These are phyloP conservation scores for Cyprinella venusta DNA, from an alignment of 2,797 vertebrate genomes.

Conservation along the genomic window DNA sequence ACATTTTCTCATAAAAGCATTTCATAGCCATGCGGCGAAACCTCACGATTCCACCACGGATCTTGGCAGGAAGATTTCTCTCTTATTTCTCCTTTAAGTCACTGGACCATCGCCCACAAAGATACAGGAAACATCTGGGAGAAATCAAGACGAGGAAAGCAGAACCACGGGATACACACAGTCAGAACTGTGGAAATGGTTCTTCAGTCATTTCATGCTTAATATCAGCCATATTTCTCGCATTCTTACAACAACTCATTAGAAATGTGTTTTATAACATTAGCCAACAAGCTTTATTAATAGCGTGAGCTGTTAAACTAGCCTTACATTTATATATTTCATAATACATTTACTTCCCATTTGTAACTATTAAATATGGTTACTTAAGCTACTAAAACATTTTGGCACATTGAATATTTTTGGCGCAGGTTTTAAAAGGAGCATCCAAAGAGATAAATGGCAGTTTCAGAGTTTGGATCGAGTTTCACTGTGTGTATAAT, in stretches of 20 bases:
- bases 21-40: constrained; percentile 58
- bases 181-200: constrained; percentile 61
- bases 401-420: background rate
- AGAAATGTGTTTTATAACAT: background rate
- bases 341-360: background rate
- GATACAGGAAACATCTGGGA: constrained; percentile 96
- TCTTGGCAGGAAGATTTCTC: constrained; percentile 42
- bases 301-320: background rate
- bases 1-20: constrained; percentile 70
- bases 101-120: constrained; percentile 62
- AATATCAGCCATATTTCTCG: constrained; percentile 21
- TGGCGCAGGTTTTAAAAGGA: constrained; percentile 4
- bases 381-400: background rate
- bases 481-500: background rate
- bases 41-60: constrained; percentile 40
- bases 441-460: constrained; percentile 16
- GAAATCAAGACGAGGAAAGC: constrained; percentile 73
- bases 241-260: background rate
- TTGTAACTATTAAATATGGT: background rate
- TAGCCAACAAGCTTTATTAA: background rate
- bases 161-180: constrained; percentile 77
- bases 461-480: constrained; percentile 16
- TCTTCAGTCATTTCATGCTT: constrained; percentile 44
- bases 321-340: background rate
- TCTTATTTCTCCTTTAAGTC: constrained; percentile 52